Conservation (phyloP, 2,113 vertebrate genomes). For the Mustela nigripes region DNA sequence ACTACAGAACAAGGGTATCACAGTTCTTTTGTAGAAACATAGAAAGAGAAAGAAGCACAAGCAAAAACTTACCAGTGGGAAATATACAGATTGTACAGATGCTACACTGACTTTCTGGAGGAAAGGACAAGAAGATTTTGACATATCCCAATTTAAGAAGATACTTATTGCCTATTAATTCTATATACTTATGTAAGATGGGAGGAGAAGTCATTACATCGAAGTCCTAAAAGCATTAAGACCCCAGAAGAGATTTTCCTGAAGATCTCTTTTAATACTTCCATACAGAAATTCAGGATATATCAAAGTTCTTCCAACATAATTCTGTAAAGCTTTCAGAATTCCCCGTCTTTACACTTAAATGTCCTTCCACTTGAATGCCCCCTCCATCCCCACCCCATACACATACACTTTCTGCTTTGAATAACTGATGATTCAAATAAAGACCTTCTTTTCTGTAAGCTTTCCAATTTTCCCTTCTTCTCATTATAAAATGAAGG, state of each 20-base stretch:
- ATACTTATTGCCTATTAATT: constrained; percentile 55
- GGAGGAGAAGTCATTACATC: not conserved
- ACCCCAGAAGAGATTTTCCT: not conserved
- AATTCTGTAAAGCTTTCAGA: not conserved
- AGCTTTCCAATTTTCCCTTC: not conserved
- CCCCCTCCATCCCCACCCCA: not conserved
- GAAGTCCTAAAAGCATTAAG: not conserved
- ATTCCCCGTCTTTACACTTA: not conserved
- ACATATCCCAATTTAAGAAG: constrained; percentile 46
- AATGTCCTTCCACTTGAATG: not conserved
- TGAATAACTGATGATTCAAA: constrained; percentile 2
- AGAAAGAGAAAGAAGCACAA: not conserved
- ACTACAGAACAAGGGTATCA: not conserved
- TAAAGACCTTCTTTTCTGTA: not conserved
- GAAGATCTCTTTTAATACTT: not conserved
- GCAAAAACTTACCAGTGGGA: not conserved
- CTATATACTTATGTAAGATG: not conserved
- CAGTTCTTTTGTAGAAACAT: not conserved
- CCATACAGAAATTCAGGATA: not conserved
- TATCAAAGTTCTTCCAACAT: not conserved
- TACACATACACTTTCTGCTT: not conserved
- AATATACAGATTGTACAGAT: constrained; percentile 34
- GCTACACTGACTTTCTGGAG: constrained; percentile 39
- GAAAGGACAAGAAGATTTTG: constrained; percentile 42
- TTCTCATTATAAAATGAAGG: not conserved